Conservation (phyloP, 2,888 invertebrate species). For the Apeira syringaria region DNA sequence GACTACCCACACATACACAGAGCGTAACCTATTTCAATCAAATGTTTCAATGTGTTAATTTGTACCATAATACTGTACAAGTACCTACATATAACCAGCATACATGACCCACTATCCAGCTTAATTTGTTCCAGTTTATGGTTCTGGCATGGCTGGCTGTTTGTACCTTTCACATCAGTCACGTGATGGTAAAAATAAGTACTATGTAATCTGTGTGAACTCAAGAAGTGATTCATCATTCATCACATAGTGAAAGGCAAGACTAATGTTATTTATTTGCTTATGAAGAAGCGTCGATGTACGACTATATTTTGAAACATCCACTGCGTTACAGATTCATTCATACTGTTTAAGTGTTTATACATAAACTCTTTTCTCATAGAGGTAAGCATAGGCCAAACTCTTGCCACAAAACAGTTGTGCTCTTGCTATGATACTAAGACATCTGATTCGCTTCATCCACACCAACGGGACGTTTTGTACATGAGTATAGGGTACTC, state of each 20-base stretch:
- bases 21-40: slow-evolving; percentile 3
- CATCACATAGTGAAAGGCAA: slow-evolving; percentile 36
- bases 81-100: slow-evolving; percentile 28
- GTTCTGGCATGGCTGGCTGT: slow-evolving; percentile 9
- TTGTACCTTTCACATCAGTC: slow-evolving; percentile 52
- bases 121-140: slow-evolving; percentile 2
- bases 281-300: slow-evolving; percentile 2
- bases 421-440: no score
- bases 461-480: no score
- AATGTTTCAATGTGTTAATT: slow-evolving; percentile 12
- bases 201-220: not conserved
- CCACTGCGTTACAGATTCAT: no score
- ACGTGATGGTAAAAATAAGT: slow-evolving; percentile 44
- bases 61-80: slow-evolving; percentile 2
- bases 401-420: no score
- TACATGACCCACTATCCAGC: slow-evolving; percentile 30
- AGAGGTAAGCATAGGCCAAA: no score
- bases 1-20: slow-evolving; percentile 22
- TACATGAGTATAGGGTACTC: no score
- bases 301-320: slow-evolving; percentile 1
- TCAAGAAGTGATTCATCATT: slow-evolving; percentile 9
- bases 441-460: no score
- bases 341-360: no score
- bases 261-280: slow-evolving; percentile 1
- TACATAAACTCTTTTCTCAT: no score